Conservation (phyloP, 2,797 vertebrate species). For the Cynodonichthys magdalenae region DNA sequence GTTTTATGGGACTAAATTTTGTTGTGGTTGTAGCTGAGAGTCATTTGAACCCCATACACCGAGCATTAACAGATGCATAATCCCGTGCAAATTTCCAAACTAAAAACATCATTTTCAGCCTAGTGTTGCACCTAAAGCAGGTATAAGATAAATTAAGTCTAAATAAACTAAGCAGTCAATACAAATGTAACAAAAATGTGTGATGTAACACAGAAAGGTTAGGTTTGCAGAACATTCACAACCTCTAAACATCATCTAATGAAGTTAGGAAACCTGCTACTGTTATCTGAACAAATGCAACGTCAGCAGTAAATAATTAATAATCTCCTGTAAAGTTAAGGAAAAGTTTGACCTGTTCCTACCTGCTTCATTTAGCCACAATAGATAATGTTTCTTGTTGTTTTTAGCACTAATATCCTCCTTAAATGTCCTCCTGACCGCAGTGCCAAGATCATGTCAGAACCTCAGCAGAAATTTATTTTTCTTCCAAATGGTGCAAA, state of each 20-base stretch:
- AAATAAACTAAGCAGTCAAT: no score
- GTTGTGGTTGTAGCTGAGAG: no score
- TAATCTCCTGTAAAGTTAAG: not conserved
- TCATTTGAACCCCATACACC: no score
- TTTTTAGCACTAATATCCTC: not conserved
- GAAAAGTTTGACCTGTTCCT: not conserved
- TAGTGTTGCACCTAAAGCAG: no score
- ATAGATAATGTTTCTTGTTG: not conserved
- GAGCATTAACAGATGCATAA: no score
- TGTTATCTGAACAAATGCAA: not conserved
- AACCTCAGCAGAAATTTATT: not conserved
- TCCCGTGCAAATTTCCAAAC: no score
- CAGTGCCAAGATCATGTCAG: not conserved
- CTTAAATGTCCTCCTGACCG: not conserved
- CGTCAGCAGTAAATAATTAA: not conserved
- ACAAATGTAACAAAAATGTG: not conserved
- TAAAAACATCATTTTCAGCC: no score
- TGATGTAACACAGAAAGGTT: conserved; percentile 7
- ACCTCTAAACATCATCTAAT: no score
- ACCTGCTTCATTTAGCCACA: not conserved
- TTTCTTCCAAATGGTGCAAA: not conserved
- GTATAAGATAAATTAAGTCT: no score
- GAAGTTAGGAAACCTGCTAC: not conserved
- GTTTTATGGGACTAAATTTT: no score
- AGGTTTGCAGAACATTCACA: conserved; percentile 5